Evolutionary conservation across 2,113 vertebrate genomes (phyloP), one percentile per base, ranked within the genome.

Genomic region (Hymenochirus boettgeri): DNA sequence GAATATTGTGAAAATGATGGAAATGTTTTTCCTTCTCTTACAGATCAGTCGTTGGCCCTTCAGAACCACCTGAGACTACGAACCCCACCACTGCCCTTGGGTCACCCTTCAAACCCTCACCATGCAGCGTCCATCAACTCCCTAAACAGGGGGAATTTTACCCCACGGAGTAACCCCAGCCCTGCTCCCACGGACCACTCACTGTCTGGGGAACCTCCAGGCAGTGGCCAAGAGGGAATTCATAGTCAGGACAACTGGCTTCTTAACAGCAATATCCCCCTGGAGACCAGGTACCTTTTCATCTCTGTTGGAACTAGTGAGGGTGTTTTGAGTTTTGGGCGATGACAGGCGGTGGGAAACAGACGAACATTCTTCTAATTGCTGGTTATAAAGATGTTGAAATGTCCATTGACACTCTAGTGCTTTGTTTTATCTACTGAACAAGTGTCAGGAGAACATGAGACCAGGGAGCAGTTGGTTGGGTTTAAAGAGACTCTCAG

Each of bases 201-300:
- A 1, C 84, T 83, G 24, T 92, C 91, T 1, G 91, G 92, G 17
- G 96, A 99, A 64, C 90, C 92, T 19, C 90, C 90, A 0, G 79
- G 81, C 48, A 60, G 85, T 3, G 76, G 88, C 6, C 94, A 87
- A 71, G 94, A 97, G 69, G 85, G 90, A 2, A 76, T 87, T 24
- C 91, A 94, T 42, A 80, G 87, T 58, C 95, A 93, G 82, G 96
- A 99, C 90, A 97, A 95, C 88, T 99, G 96, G 96, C 87, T 99
- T 8, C 94, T 99, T 76, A 99, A 99, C 88, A 99, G 95, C 76
- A 99, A 98, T 90, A 97, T 99, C 74, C 96, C 96, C 0, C 85
- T 99, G 81, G 96, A 99, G 88, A 98, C 96, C 52, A 96, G 96
- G 96, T 99, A 90, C 24, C 27, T 5, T 18, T 51, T 45, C 0